These are phyloP conservation scores for Agrotis segetum DNA, from an alignment of 2,888 invertebrate genomes.

Conservation along the genomic window DNA sequence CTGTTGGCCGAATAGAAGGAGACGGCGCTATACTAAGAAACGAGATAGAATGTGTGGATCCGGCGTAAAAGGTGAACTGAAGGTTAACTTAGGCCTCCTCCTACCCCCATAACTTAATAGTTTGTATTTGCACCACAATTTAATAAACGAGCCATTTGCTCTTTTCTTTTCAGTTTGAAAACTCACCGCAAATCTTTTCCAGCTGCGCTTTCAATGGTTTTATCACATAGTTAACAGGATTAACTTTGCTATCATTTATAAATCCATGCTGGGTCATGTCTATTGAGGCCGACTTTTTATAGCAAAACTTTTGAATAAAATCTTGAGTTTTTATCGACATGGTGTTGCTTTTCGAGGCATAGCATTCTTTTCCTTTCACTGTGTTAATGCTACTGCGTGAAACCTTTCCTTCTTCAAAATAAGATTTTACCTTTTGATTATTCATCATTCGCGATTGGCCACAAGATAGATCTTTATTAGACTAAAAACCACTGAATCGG, in stretches of 20 bases:
- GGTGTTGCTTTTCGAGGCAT: neutral
- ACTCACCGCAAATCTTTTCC: slow-evolving; percentile 70
- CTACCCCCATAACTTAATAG: no score
- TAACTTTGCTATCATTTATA: slow-evolving; percentile 69
- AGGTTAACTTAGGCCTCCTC: no score
- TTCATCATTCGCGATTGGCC: neutral
- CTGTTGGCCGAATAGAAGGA: no score
- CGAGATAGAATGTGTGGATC: no score
- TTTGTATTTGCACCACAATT: no score
- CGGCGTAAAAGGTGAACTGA: no score
- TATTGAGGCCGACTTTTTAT: slow-evolving; percentile 71
- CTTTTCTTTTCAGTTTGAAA: neutral
- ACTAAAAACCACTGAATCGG: neutral
- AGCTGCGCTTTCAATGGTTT: slow-evolving; percentile 70
- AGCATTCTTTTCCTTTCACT: slow-evolving; percentile 15
- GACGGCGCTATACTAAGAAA: no score
- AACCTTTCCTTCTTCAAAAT: neutral
- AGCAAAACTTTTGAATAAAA: slow-evolving; percentile 78
- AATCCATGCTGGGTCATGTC: slow-evolving; percentile 81
- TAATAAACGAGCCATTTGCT: no score
- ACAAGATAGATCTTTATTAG: neutral
- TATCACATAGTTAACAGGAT: slow-evolving; percentile 66
- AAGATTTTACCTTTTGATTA: slow-evolving; percentile 6
- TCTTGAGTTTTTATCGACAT: slow-evolving; percentile 73
- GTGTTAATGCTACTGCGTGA: neutral